Percentiles rank a stretch among this genome's conserved stretches.
phyloP scores from a whole-genome alignment of 2,888 invertebrate species.

The Phaedon cochleariae region DNA sequence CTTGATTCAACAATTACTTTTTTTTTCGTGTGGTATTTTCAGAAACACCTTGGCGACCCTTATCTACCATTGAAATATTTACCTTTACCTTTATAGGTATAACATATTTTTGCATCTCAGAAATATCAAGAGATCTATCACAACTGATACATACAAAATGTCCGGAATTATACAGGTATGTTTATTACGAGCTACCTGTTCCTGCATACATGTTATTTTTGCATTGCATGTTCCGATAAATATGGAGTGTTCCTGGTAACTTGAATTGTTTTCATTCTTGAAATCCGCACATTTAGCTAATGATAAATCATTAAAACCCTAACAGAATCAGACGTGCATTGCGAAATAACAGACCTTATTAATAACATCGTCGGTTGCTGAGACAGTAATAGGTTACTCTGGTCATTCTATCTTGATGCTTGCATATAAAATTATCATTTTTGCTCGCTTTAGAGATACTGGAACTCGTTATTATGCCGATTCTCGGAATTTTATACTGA shows the following conservation, averaged over 20 bases:
- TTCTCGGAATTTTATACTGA: constrained; percentile 17
- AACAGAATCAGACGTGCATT: constrained; percentile 23
- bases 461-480: constrained; percentile 19
- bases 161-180: too few species aligned
- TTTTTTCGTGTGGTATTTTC: too few species aligned
- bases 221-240: too few species aligned
- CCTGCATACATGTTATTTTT: too few species aligned
- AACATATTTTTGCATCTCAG: too few species aligned
- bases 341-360: constrained; percentile 33
- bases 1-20: too few species aligned
- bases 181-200: too few species aligned
- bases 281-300: constrained; percentile 18
- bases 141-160: too few species aligned
- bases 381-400: constrained; percentile 35
- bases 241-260: not conserved
- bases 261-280: not conserved
- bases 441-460: constrained; percentile 21
- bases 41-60: too few species aligned
- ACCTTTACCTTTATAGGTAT: too few species aligned
- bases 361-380: constrained; percentile 27
- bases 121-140: too few species aligned
- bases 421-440: constrained; percentile 28
- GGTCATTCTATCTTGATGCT: constrained; percentile 21
- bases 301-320: constrained; percentile 22
- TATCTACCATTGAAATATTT: too few species aligned